phyloP scores from a whole-genome alignment of 2,113 vertebrate species.

The Mustelus asterias region DNA sequence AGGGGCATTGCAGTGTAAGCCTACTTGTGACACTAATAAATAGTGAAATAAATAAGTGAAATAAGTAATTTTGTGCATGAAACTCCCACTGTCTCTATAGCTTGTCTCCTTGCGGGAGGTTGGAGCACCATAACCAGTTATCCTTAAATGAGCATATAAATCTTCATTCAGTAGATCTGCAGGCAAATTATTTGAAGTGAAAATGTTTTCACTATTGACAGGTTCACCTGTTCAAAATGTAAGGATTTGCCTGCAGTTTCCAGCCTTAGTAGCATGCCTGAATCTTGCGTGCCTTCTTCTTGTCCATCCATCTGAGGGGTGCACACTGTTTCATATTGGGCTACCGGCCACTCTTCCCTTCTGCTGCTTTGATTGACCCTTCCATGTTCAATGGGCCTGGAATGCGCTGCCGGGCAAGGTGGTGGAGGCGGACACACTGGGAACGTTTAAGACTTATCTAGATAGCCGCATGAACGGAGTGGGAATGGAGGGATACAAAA shows the following conservation, averaged over 20 bases:
- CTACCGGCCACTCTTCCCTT: background rate
- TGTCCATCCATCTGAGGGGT: background rate
- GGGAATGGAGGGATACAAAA: no score
- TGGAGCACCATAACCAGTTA: background rate
- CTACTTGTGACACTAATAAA: no score
- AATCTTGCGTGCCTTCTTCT: background rate
- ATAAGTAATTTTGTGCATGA: background rate
- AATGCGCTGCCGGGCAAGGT: no score
- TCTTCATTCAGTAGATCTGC: background rate
- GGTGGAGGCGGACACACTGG: no score
- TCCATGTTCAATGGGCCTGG: no score
- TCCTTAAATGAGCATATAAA: background rate
- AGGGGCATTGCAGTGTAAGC: no score
- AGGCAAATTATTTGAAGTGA: background rate
- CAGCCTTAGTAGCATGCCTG: background rate
- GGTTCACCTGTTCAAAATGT: background rate
- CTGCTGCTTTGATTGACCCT: background rate
- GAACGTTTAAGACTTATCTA: no score
- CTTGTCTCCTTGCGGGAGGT: background rate
- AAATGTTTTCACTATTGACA: background rate
- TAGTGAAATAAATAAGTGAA: no score
- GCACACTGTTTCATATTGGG: background rate
- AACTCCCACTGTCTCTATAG: background rate
- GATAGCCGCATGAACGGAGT: no score
- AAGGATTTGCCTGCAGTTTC: background rate